Evolutionary conservation across 1,140 invertebrate species (phyloP).

Genomic region (Megathymus violae): DNA sequence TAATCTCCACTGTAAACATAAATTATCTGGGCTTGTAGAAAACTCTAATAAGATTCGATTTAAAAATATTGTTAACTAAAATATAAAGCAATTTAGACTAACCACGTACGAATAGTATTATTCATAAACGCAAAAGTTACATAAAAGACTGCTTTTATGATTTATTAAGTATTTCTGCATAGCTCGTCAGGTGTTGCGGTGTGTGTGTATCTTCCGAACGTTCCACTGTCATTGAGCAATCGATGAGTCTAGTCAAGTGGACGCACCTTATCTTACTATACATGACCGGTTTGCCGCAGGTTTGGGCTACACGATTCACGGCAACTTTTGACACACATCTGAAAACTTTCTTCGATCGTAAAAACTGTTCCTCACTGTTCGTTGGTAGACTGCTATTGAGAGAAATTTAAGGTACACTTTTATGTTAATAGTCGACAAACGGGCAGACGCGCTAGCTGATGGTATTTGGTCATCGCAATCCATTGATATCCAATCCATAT

Average conservation of each 20-base stretch:
- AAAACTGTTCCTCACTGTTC: constrained; percentile 48
- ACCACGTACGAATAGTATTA: too few species aligned
- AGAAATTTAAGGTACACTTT: constrained; percentile 14
- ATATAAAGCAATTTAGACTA: too few species aligned
- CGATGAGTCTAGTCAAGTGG: not conserved
- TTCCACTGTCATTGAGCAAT: not conserved
- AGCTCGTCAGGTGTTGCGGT: not conserved
- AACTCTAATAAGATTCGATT: too few species aligned
- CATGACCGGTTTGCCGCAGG: constrained; percentile 59
- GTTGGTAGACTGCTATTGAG: constrained; percentile 35
- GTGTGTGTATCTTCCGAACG: not conserved
- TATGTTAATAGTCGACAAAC: too few species aligned
- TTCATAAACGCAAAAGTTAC: too few species aligned
- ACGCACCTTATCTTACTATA: constrained; percentile 15
- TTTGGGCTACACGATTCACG: constrained; percentile 45
- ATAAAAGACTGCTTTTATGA: too few species aligned
- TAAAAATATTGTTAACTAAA: too few species aligned
- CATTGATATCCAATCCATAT: too few species aligned
- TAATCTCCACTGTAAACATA: too few species aligned
- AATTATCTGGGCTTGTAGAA: too few species aligned
- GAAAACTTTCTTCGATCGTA: constrained; percentile 66
- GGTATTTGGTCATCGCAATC: too few species aligned
- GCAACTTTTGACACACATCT: constrained; percentile 67
- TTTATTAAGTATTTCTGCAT: not conserved
- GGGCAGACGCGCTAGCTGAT: too few species aligned